Percentiles rank a stretch among this genome's conserved stretches.
phyloP scores from a whole-genome alignment of 2,797 vertebrate species.

The Paratrypauchen microcephalus region DNA sequence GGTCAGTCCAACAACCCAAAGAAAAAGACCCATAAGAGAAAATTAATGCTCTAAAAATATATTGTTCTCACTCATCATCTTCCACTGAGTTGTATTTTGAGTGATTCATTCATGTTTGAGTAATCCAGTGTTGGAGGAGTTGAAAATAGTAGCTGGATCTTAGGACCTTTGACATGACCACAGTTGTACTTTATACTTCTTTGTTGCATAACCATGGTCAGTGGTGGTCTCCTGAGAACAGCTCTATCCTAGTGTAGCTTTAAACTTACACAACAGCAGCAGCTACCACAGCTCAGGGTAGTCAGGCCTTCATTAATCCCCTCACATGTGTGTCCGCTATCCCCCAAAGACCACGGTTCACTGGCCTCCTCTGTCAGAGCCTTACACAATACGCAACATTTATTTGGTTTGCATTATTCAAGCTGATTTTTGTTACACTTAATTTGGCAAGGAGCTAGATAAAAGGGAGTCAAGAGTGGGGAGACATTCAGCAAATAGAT shows the following conservation, averaged over 20 bases:
- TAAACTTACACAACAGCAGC: constrained; percentile 48
- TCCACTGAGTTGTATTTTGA: too few species aligned
- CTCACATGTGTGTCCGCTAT: constrained; percentile 49
- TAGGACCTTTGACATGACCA: neutral
- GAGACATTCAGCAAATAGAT: too few species aligned
- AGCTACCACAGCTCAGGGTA: constrained; percentile 35
- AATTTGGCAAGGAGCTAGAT: neutral
- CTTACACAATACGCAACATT: constrained; percentile 55
- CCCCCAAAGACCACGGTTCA: constrained; percentile 55
- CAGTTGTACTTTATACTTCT: neutral
- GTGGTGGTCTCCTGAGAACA: constrained; percentile 15
- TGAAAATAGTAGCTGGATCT: neutral
- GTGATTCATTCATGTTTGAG: too few species aligned
- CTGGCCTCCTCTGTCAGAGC: constrained; percentile 54
- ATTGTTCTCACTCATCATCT: too few species aligned
- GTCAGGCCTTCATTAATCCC: constrained; percentile 19
- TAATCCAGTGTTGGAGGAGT: neutral
- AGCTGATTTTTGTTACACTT: neutral
- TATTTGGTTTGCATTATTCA: constrained; percentile 18
- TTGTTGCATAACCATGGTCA: neutral
- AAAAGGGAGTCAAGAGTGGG: neutral
- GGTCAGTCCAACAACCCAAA: too few species aligned
- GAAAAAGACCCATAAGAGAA: too few species aligned
- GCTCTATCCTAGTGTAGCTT: constrained; percentile 29
- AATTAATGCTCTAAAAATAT: too few species aligned